A percentile compares a stretch with the other conserved stretches of the same genome.
Evolutionary conservation across 2,797 vertebrate species (phyloP).

Genomic region (Ceryle rudis): DNA sequence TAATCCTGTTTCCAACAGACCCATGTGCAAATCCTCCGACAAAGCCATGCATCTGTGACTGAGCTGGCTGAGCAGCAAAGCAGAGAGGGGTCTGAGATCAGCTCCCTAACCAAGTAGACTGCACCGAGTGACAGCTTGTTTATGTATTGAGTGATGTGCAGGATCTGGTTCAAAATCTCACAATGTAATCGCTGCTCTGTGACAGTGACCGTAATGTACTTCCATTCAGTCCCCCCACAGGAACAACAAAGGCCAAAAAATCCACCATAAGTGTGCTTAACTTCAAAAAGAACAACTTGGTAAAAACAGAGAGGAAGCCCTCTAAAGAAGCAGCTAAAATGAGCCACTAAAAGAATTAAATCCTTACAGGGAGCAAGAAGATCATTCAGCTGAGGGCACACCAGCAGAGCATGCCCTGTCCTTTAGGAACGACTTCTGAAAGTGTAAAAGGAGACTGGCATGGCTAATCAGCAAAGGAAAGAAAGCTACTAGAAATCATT

Average conservation of each 20-base stretch:
- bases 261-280: neutral
- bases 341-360: slow-evolving; percentile 7
- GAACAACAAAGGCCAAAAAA: slow-evolving; percentile 45
- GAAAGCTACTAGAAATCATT: neutral
- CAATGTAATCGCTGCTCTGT: slow-evolving; percentile 30
- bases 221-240: neutral
- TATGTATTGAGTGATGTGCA: slow-evolving; percentile 1
- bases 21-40: neutral
- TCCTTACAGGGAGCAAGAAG: neutral
- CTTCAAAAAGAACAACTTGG: slow-evolving; percentile 34
- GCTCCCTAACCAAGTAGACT: neutral
- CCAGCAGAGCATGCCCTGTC: neutral
- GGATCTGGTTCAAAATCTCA: neutral
- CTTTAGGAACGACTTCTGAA: neutral
- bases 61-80: slow-evolving; percentile 22
- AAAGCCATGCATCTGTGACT: neutral
- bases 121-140: slow-evolving; percentile 38
- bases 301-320: neutral
- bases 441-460: neutral
- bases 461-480: neutral
- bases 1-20: neutral
- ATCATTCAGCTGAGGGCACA: neutral
- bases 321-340: slow-evolving; percentile 6
- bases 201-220: slow-evolving; percentile 17
- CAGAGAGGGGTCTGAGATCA: neutral